phyloP scores from a whole-genome alignment of 2,113 vertebrate species.

The Cacatua alba region DNA sequence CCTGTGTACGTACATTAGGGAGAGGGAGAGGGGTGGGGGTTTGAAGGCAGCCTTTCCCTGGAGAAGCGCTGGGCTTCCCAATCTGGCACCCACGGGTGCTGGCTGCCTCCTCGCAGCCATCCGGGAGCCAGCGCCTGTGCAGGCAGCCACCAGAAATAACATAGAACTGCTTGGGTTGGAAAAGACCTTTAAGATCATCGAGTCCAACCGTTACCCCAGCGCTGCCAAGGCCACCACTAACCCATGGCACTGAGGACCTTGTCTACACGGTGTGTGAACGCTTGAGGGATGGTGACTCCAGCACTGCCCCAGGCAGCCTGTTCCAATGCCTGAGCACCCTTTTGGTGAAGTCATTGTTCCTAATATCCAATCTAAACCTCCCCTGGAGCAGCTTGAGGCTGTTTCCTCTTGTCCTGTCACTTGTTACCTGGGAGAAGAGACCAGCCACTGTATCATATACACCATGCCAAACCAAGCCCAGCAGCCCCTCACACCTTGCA shows the following conservation, averaged over 20 bases:
- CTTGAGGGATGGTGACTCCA: not conserved
- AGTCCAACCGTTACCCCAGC: not conserved
- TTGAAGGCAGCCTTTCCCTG: conserved; percentile 1
- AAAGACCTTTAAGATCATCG: not conserved
- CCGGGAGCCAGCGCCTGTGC: not conserved
- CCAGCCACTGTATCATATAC: not conserved
- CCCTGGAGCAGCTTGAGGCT: not conserved
- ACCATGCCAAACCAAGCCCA: not conserved
- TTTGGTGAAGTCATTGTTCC: not conserved
- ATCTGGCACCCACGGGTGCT: not conserved
- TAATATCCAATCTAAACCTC: not conserved
- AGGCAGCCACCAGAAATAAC: not conserved
- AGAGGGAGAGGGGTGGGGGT: not conserved
- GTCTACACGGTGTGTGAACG: fast-evolving
- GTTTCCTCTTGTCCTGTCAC: not conserved
- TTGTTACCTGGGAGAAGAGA: not conserved
- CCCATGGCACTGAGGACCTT: not conserved
- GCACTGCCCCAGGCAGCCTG: not conserved
- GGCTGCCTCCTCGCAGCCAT: not conserved
- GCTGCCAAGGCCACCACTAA: not conserved
- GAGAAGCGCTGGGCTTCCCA: conserved; percentile 32
- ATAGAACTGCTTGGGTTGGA: not conserved
- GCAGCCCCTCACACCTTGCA: not conserved
- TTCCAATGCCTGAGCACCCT: not conserved
- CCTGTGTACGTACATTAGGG: not conserved